phyloP scores from a whole-genome alignment of 2,113 vertebrate species.

The Emberiza fucata region DNA sequence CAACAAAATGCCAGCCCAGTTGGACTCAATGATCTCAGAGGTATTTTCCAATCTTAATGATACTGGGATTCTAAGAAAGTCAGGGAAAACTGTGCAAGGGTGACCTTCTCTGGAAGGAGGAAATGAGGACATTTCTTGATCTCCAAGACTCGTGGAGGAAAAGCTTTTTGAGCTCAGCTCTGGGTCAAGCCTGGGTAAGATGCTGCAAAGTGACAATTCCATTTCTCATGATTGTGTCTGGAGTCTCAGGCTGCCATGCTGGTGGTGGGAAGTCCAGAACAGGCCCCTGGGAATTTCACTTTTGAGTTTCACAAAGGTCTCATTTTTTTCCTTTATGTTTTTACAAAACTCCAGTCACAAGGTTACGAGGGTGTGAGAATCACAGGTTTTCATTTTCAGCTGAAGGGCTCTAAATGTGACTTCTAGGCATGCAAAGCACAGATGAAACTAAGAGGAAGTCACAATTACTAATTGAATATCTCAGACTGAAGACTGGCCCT shows the following conservation, averaged over 20 bases:
- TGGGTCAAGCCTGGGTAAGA: neutral
- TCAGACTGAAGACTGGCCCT: neutral
- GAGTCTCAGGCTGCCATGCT: neutral
- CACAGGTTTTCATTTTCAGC: neutral
- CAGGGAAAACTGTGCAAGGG: neutral
- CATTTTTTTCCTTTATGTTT: neutral
- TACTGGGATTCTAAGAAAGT: neutral
- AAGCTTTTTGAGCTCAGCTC: neutral
- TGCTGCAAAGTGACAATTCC: neutral
- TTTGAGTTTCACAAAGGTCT: neutral
- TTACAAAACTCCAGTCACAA: neutral
- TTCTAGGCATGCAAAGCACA: neutral
- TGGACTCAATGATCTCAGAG: neutral
- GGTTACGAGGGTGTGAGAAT: neutral
- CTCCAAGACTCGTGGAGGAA: neutral
- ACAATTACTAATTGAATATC: neutral
- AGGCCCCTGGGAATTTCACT: neutral
- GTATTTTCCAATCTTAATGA: neutral
- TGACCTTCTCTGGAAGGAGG: neutral
- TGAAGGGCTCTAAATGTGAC: neutral
- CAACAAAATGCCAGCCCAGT: neutral
- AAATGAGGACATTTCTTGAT: neutral
- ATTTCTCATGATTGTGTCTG: neutral
- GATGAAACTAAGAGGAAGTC: neutral
- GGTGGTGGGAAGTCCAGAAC: neutral